These are phyloP conservation scores for Camponotus floridanus DNA, from an alignment of 1,140 invertebrate genomes.

Conservation along the genomic window DNA sequence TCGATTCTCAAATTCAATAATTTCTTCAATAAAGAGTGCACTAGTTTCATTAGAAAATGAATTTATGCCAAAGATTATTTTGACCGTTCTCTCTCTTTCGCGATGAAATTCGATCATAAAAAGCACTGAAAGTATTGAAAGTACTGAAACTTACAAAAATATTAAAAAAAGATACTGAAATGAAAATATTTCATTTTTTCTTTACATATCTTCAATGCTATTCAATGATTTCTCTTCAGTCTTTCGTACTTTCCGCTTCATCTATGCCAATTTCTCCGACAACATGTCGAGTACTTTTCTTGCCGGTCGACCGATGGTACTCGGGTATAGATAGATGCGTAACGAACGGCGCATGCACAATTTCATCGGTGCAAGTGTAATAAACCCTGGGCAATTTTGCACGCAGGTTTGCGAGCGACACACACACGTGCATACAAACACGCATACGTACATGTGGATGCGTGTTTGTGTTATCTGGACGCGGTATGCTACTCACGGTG, in stretches of 20 bases:
- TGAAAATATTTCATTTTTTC: slow-evolving; percentile 10
- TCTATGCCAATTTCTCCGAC: slow-evolving; percentile 50
- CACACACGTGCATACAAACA: neutral
- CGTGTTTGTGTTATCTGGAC: slow-evolving; percentile 43
- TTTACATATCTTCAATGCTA: neutral
- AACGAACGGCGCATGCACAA: slow-evolving; percentile 76
- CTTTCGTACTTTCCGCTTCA: slow-evolving; percentile 46
- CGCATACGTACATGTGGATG: too few relatives aligned
- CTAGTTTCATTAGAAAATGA: too few relatives aligned
- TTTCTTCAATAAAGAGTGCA: neutral
- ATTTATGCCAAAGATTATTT: too few relatives aligned
- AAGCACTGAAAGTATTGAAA: neutral
- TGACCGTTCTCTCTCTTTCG: neutral
- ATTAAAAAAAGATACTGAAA: neutral
- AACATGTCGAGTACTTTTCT: slow-evolving; percentile 57
- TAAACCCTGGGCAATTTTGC: slow-evolving; percentile 73
- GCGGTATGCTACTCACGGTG: slow-evolving; percentile 58
- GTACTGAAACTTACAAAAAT: neutral
- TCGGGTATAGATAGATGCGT: slow-evolving; percentile 66
- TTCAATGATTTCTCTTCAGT: slow-evolving; percentile 41
- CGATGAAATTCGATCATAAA: neutral
- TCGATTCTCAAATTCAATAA: too few relatives aligned
- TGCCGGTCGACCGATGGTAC: slow-evolving; percentile 50
- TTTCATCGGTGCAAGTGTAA: slow-evolving; percentile 79
- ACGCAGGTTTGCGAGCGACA: slow-evolving; percentile 41